Evolutionary conservation across 2,888 invertebrate genomes (phyloP), one percentile per base, ranked within the genome.

Genomic region (Physocephala rufipes): DNA sequence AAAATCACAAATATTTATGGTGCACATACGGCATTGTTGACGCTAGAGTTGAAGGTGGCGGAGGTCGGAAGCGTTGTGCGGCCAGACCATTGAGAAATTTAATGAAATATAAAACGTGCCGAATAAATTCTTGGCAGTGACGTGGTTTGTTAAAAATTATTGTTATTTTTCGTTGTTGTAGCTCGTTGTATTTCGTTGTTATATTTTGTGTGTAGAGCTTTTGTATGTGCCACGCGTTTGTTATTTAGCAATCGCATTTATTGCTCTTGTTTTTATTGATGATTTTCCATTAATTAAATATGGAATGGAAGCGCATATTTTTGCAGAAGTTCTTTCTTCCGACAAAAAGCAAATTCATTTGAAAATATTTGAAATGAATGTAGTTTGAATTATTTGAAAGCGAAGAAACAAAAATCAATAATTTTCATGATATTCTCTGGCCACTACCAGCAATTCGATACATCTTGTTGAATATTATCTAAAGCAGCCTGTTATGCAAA

Each of bases 131-230:
- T 47, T 26, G n/a, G 1, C 12, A 36, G n/a, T 30, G 62, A 45
- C 43, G 16, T 21, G 51, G 26, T 49, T 47, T 9, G 51, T 13
- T 1, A 61, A 61, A 26, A 64, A 19, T 64, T 26, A 26, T 45
- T 49, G 16, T 51, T 45, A 12, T 28, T 51, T 55, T 67, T 53
- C 19, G 21, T 55, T 13, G 21, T 43, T 53, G 53, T 66, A 68
- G 49, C 58, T 66, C 68, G 67, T 62, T 51, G 36, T 51, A 64
- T 30, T 43, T 53, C 58, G 55, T 19, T 45, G n/a, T 67, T 43
- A 64, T 49, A 67, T 9, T 67, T 73, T 66, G 55, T 66, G 45
- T 45, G 71, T 61, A 71, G 59, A 69, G 55, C 73, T 67, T 68
- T 70, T 71, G 73, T 73, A 63, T 49, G 7, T 49, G 49, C 12